Percentiles rank a stretch among this genome's conserved stretches.
Evolutionary conservation across 2,113 vertebrate species (phyloP).

Genomic region (Peucedramus taeniatus): DNA sequence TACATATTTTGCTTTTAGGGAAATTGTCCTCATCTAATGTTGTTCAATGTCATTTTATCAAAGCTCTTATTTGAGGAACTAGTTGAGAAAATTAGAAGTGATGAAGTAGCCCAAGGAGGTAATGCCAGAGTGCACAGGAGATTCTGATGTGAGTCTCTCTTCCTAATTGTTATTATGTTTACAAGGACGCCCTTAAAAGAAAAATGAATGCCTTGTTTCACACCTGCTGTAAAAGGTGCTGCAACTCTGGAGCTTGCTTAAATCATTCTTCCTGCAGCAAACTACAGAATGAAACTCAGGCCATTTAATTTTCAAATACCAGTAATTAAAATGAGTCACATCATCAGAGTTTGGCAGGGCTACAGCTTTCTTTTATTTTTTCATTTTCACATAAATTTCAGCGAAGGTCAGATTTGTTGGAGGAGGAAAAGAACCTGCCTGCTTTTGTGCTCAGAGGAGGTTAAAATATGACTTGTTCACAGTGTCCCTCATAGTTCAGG

Average conservation of each 20-base stretch:
- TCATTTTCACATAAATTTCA: constrained; percentile 81
- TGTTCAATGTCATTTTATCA: constrained; percentile 55
- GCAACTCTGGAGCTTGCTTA: constrained; percentile 59
- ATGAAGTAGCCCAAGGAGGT: constrained; percentile 64
- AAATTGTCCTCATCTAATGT: not conserved
- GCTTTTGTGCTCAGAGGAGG: constrained; percentile 69
- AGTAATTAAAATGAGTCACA: constrained; percentile 82
- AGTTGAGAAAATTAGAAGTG: constrained; percentile 64
- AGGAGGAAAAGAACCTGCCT: constrained; percentile 65
- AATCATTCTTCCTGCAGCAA: constrained; percentile 75
- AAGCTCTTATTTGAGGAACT: constrained; percentile 54
- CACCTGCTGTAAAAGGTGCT: constrained; percentile 73
- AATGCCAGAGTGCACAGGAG: constrained; percentile 63
- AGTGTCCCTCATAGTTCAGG: constrained; percentile 78
- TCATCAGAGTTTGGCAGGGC: constrained; percentile 70
- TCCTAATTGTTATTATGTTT: constrained; percentile 80
- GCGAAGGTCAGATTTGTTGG: constrained; percentile 79
- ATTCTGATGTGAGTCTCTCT: constrained; percentile 66
- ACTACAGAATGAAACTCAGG: constrained; percentile 68
- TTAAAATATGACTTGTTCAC: constrained; percentile 83
- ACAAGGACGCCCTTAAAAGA: constrained; percentile 77
- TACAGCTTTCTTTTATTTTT: constrained; percentile 68
- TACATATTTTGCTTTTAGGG: not conserved
- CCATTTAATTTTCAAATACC: constrained; percentile 77
- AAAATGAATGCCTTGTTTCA: constrained; percentile 73